phyloP scores from a whole-genome alignment of 2,888 invertebrate genomes.

The Eupeodes luniger region DNA sequence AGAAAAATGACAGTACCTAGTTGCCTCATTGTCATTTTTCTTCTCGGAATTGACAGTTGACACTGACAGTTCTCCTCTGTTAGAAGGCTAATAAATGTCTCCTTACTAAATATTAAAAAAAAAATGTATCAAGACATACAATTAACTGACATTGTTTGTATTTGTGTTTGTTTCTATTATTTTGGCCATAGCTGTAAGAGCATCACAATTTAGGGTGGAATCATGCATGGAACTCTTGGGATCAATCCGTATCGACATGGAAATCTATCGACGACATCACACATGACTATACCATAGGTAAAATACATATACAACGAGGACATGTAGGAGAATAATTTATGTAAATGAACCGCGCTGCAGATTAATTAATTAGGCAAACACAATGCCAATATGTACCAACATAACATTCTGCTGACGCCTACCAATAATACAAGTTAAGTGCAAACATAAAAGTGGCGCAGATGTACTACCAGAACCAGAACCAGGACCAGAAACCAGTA shows the following conservation, averaged over 20 bases:
- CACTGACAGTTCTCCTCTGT: too few relatives aligned
- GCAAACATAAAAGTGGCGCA: constrained; percentile 40
- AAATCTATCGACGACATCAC: constrained; percentile 44
- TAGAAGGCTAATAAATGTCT: too few relatives aligned
- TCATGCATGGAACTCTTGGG: constrained; percentile 22
- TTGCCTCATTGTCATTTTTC: too few relatives aligned
- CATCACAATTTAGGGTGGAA: constrained; percentile 21
- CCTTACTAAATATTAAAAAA: too few relatives aligned
- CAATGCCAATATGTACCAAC: constrained; percentile 54
- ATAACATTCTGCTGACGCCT: constrained; percentile 38
- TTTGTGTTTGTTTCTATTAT: too few relatives aligned
- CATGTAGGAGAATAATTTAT: constrained; percentile 67
- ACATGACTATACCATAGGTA: constrained; percentile 20
- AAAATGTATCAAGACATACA: too few relatives aligned
- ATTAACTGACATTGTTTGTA: too few relatives aligned
- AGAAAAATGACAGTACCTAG: too few relatives aligned
- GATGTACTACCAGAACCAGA: too few relatives aligned
- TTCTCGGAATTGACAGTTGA: too few relatives aligned
- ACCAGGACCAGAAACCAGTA: too few relatives aligned
- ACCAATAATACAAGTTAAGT: constrained; percentile 47
- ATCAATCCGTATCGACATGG: constrained; percentile 64
- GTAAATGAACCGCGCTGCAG: constrained; percentile 71
- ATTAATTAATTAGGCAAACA: constrained; percentile 74
- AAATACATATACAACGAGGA: constrained; percentile 2
- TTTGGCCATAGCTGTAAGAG: too few relatives aligned